A percentile compares a stretch with the other conserved stretches of the same genome.
Conservation (phyloP, 2,888 invertebrate genomes). For the Sceliomorpha sp. region DNA sequence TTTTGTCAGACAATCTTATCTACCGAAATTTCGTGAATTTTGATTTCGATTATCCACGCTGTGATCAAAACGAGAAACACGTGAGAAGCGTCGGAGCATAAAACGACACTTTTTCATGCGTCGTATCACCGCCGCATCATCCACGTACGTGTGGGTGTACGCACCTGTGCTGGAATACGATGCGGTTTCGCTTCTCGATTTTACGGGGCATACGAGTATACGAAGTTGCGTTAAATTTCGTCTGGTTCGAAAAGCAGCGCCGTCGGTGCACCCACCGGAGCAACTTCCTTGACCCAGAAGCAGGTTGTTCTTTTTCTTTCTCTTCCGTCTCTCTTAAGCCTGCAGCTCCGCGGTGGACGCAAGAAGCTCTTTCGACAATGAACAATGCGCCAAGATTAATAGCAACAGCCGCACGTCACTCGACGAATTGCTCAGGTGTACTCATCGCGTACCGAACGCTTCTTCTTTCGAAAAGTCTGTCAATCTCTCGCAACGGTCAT, state of each 20-base stretch:
- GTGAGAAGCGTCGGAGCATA: too few relatives aligned
- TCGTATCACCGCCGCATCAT: too few relatives aligned
- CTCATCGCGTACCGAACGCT: constrained; percentile 27
- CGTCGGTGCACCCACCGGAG: constrained; percentile 20
- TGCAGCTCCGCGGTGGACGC: constrained; percentile 29
- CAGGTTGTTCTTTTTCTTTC: constrained; percentile 9
- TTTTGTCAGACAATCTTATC: too few relatives aligned
- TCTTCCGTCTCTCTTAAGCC: constrained; percentile 15
- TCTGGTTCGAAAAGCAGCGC: constrained; percentile 1
- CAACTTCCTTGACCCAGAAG: constrained; percentile 40
- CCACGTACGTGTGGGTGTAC: too few relatives aligned
- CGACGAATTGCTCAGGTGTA: neutral
- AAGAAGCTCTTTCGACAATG: constrained; percentile 31
- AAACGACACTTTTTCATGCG: too few relatives aligned
- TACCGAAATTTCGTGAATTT: too few relatives aligned
- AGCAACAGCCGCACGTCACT: constrained; percentile 26
- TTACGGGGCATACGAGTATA: neutral
- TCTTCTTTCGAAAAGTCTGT: constrained; percentile 7
- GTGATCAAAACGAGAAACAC: too few relatives aligned
- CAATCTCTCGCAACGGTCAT: constrained; percentile 18
- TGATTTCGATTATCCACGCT: too few relatives aligned
- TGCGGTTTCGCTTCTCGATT: constrained; percentile 13
- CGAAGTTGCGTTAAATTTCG: constrained; percentile 2
- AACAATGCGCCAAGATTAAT: constrained; percentile 42
- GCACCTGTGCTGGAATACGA: too few relatives aligned